These are phyloP conservation scores for Hirudinaria manillensis DNA, from an alignment of 2,888 invertebrate species.

Conservation along the genomic window DNA sequence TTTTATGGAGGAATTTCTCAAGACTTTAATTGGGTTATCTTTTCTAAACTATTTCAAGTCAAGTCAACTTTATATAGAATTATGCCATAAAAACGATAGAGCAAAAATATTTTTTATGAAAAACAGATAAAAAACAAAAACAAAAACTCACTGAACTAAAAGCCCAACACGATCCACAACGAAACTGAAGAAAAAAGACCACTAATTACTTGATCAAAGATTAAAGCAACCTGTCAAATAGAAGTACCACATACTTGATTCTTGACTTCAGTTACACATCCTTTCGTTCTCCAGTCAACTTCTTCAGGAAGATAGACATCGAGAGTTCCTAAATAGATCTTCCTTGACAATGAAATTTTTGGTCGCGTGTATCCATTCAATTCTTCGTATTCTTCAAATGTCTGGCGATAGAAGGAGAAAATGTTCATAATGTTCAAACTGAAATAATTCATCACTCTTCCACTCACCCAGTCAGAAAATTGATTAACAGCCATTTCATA, in stretches of 20 bases:
- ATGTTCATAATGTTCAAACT: not conserved
- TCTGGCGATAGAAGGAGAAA: conserved; percentile 26
- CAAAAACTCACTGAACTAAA: conserved; percentile 66
- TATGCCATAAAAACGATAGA: not conserved
- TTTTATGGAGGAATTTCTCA: too few species aligned
- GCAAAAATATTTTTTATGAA: not conserved
- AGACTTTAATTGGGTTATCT: too few species aligned
- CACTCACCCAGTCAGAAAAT: conserved; percentile 39
- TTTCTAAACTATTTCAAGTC: too few species aligned
- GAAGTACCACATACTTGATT: conserved; percentile 42
- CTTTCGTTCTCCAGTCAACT: conserved; percentile 46
- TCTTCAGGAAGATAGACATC: conserved; percentile 38
- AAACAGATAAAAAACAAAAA: not conserved
- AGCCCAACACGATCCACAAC: conserved; percentile 82
- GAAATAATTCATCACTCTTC: not conserved
- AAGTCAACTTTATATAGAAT: not conserved
- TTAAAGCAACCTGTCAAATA: conserved; percentile 30
- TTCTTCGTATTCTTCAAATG: conserved; percentile 33
- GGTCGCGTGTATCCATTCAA: conserved; percentile 31
- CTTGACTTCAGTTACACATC: conserved; percentile 47
- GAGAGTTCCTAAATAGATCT: conserved; percentile 32
- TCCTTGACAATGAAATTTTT: not conserved
- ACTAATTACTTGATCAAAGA: too few species aligned
- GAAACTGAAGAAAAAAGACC: not conserved
- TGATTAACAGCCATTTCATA: conserved; percentile 41